Evolutionary conservation across 1,140 invertebrate genomes (phyloP), one percentile per base, ranked within the genome.

Genomic region (Tyrophagus putrescentiae): DNA sequence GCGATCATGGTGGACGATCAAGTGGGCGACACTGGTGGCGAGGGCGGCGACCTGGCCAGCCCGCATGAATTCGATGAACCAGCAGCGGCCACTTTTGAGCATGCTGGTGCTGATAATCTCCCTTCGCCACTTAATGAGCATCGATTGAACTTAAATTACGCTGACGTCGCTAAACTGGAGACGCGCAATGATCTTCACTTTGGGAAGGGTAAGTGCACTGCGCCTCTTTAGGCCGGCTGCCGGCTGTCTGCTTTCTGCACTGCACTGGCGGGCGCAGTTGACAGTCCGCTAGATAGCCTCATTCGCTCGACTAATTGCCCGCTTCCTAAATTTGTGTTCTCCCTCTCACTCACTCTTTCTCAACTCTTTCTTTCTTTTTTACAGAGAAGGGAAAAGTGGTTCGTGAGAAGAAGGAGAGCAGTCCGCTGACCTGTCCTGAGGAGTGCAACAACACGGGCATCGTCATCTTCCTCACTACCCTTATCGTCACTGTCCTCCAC

Each of bases 1-100:
- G 66, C 67, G 16, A 66, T 68, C n/a, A 63, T 67, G 60, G 67
- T 68, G 1, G 64, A 62, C 13, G 7, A 48, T 29, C 45, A 48
- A 7, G 45, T 39, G 13, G 7, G 18, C 45, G 7, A 48, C 45
- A 48, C 18, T 42, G 6, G 6, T 42, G 6, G 25, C 25, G 41
- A 42, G 3, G 25, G 25, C 25, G 41, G 25, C 3, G 6, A 42
- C 6, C 3, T 21, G 4, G 6, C 18, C 25, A 5, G 6, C 41
- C 18, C 18, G 18, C 11, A 39, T 13, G 36, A 39, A 39, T 48
- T n/a, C n/a, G 21, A 50, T 50, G 45, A 4, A 3, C 1, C 11
- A 3, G 9, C 11, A 27, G 4, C 18, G 18, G 41, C 1, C 18
- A 3, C 25, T 42, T 21, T 3, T 42, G 6, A 42, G 18, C 2